Base-by-base conservation (phyloP, 2,113 vertebrate species). In the Microcebus griseorufus region DNA sequence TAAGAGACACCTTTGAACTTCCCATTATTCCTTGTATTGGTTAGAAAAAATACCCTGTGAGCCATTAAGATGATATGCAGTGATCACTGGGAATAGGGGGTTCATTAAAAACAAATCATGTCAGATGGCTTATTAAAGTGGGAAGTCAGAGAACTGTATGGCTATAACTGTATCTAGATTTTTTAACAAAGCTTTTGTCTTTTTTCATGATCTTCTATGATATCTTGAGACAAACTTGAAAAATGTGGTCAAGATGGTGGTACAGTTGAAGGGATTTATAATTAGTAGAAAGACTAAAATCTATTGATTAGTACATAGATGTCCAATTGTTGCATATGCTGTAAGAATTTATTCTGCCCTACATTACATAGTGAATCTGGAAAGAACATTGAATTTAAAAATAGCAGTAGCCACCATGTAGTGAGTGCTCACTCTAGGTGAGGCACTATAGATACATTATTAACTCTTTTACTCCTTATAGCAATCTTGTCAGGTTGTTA, bases 191-290 rank as follows among this genome's bases (percentile, higher is more conserved):
- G 11, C 2, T 83, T 90, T 92, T 72, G 3, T 12, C 16, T n/a
- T 55, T 79, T 51, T 20, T 70, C 34, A 34, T 22, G n/a, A 2
- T 70, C 23, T 84, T 79, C 53, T 93, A 62, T 60, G 12, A 17
- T 93, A 69, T 84, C 39, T 1, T 48, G 4, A 25, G 17, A 80
- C 17, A 34, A 81, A 80, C 25, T 94, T 96, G 27, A 79, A 58
- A 86, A 89, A 69, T 78, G 27, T 13, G 53, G 13, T 64, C 55
- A 73, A 81, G 67, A 67, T 37, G 13, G 7, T 81, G 9, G 12
- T 53, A 45, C 16, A 53, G 25, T 78, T 84, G 39, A 81, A 51
- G 76, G 73, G 34, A 95, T 92, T 89, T 96, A 32, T 88, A 94
- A 80, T 87, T 83, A 94, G 17, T 17, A 37, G 78, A 72, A 94